Evolutionary conservation across 2,113 vertebrate species (phyloP).

Genomic region (Odocoileus hemionus): DNA sequence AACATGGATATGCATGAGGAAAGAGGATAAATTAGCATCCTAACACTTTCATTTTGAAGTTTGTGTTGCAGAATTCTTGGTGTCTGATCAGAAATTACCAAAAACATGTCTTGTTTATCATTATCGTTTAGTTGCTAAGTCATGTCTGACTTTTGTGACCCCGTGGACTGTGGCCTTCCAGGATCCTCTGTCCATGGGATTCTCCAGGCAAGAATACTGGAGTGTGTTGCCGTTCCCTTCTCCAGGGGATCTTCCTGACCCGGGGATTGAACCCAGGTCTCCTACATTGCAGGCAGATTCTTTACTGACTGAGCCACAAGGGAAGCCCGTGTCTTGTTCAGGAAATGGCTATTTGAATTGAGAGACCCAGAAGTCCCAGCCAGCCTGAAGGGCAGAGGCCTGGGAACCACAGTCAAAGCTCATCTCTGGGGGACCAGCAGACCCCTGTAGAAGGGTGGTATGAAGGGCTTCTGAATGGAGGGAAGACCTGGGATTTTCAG

Average conservation of each 20-base stretch:
- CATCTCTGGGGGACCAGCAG: not conserved
- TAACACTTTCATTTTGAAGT: not conserved
- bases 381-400: not conserved
- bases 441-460: not conserved
- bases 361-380: not conserved
- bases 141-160: not conserved
- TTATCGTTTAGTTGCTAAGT: not conserved
- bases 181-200: not conserved
- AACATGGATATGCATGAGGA: fast-evolving
- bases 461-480: not conserved
- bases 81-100: constrained; percentile 16
- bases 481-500: not conserved
- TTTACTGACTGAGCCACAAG: not conserved
- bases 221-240: not conserved
- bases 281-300: not conserved
- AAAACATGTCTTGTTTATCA: not conserved
- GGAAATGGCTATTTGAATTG: not conserved
- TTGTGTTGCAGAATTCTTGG: not conserved
- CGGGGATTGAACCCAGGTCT: not conserved
- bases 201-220: not conserved
- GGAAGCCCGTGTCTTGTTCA: not conserved
- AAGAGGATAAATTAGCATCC: not conserved
- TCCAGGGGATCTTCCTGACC: not conserved
- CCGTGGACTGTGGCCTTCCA: not conserved
- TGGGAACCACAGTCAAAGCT: not conserved